These are phyloP conservation scores for Corythaixoides concolor DNA, from an alignment of 2,113 vertebrate species.

Conservation along the genomic window DNA sequence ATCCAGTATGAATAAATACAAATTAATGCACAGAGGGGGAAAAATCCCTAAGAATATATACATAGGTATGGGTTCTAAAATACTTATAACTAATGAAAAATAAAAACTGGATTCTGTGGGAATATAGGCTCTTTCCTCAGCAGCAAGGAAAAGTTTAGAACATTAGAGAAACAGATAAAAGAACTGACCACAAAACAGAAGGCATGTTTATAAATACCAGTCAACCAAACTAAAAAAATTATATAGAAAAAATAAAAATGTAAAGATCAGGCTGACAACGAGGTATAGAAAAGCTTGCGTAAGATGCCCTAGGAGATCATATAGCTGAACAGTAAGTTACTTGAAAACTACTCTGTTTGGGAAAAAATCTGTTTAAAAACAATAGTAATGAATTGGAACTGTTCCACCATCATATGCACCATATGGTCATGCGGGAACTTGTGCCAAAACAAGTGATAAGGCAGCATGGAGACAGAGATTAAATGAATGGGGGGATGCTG, in stretches of 20 bases:
- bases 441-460: not conserved
- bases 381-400: not conserved
- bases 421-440: not conserved
- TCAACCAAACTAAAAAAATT: not conserved
- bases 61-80: not conserved
- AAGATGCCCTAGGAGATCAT: not conserved
- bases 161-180: not conserved
- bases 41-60: not conserved
- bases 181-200: not conserved
- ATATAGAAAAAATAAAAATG: not conserved
- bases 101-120: not conserved
- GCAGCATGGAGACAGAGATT: not conserved
- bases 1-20: not conserved
- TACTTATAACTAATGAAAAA: not conserved
- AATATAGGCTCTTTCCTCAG: not conserved
- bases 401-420: not conserved
- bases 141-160: not conserved
- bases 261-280: not conserved
- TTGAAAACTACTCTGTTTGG: not conserved
- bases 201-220: not conserved
- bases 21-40: not conserved
- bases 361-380: not conserved
- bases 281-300: not conserved
- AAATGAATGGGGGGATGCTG: not conserved
- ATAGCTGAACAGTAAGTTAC: not conserved